phyloP scores from a whole-genome alignment of 2,113 vertebrate species.

The Pleuronectes platessa region DNA sequence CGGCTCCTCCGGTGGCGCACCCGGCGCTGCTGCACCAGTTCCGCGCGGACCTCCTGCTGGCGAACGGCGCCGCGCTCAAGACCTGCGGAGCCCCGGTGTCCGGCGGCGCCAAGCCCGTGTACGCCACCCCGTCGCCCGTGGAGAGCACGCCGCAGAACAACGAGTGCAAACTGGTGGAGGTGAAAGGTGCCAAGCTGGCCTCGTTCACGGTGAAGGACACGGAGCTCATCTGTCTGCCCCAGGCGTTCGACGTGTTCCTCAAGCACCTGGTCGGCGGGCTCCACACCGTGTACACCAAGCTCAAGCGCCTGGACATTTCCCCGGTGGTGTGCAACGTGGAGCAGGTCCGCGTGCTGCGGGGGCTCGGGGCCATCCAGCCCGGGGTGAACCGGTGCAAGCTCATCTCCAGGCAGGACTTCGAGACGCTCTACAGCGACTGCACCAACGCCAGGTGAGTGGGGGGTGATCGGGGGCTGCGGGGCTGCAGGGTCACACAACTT shows the following conservation, averaged over 20 bases:
- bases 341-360: slow-evolving; percentile 95
- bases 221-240: slow-evolving; percentile 96
- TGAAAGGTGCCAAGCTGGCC: slow-evolving; percentile 95
- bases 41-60: slow-evolving; percentile 85
- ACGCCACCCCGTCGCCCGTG: slow-evolving; percentile 96
- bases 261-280: slow-evolving; percentile 97
- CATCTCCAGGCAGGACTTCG: slow-evolving; percentile 97
- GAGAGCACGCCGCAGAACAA: slow-evolving; percentile 99
- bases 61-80: slow-evolving; percentile 54
- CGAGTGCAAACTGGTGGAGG: slow-evolving; percentile 97
- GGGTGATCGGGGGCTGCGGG: not conserved
- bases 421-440: slow-evolving; percentile 95
- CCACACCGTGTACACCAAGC: slow-evolving; percentile 98
- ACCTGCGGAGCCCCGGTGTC: slow-evolving; percentile 76
- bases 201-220: slow-evolving; percentile 95
- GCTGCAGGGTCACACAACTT: not conserved
- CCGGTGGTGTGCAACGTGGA: slow-evolving; percentile 98
- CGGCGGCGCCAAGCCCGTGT: slow-evolving; percentile 89
- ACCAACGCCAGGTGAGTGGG: slow-evolving; percentile 91
- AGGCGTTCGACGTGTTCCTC: slow-evolving; percentile 97
- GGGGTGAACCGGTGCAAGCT: slow-evolving; percentile 98
- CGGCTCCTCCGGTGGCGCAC: slow-evolving; percentile 75
- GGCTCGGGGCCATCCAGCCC: slow-evolving; percentile 95
- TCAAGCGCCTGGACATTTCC: slow-evolving; percentile 95
- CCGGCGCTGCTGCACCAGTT: slow-evolving; percentile 86